Evolutionary conservation across 30 jellyfish, hydroid and myxozoan genomes (phyloP), one percentile per base, ranked within the genome.

Genomic region (Chironex yamaguchii): DNA sequence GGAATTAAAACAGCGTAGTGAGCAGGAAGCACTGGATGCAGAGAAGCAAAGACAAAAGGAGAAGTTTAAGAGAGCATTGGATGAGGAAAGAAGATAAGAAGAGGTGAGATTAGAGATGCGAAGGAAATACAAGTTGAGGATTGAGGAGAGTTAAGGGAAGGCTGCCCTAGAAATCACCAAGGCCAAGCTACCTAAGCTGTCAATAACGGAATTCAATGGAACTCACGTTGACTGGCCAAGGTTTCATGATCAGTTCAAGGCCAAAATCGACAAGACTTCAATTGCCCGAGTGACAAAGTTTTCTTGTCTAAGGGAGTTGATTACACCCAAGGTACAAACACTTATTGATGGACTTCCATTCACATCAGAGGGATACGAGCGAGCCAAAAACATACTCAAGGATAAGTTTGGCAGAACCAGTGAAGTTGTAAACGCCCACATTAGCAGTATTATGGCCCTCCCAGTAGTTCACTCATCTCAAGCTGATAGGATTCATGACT

Each of bases 181-280:
- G 91, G 93, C 71, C 42, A 68, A 81, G 85, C 93, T 88, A 3
- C 97, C 93, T 50, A 88, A 88, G 52, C 54, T 88, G 49, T 42
- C 36, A n/a, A 88, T 77, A 62, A 9, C 81, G 48, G 76, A 75
- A 62, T 78, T 88, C 66, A 63, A 88, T 34, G 96, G 86, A 51
- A 88, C 93, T 17, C 93, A 79, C 71, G 24, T 88, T 3, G 97
- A 90, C 30, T 83, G 97, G 96, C 67, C 35, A 20, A 34, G 97
- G 23, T 89, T 81, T 64, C 71, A 95, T 92, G 58, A 79, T 67
- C 94, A 87, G 53, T 82, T 66, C 62, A 84, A 64, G 70, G 95
- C 85, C 22, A 90, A 89, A 71, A 81, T 81, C 22, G 96, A 89
- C 70, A 90, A 75, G 79, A 21, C 51, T 4, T 68, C 29, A 4